Evolutionary conservation across 2,888 invertebrate genomes (phyloP).

Genomic region (Steinernema hermaphroditum): DNA sequence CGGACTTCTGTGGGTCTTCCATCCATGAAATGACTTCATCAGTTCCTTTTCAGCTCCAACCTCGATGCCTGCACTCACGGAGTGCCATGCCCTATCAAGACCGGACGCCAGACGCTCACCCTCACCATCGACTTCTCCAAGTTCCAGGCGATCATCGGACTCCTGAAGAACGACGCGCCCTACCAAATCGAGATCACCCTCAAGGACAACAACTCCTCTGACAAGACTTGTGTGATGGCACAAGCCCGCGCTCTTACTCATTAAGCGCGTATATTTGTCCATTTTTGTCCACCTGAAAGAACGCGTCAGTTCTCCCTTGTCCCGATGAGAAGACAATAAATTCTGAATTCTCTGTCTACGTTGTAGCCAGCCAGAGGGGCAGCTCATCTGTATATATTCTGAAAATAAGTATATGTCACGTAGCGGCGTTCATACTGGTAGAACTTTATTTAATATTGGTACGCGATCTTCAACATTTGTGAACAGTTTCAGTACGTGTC

Average conservation of each 20-base stretch:
- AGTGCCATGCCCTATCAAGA: slow-evolving; percentile 39
- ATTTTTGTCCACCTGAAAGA: background rate
- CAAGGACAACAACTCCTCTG: background rate
- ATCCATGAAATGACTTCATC: background rate
- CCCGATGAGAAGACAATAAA: slow-evolving; percentile 19
- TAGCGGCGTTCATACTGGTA: too few relatives aligned
- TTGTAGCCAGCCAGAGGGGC: too few relatives aligned
- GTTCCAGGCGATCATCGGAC: background rate
- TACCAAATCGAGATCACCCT: slow-evolving; percentile 18
- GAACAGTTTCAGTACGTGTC: too few relatives aligned
- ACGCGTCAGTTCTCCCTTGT: background rate
- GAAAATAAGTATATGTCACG: too few relatives aligned
- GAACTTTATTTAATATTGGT: too few relatives aligned
- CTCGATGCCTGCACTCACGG: slow-evolving; percentile 47
- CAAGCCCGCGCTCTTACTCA: slow-evolving; percentile 18
- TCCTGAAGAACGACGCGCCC: slow-evolving; percentile 14
- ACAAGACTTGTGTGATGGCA: slow-evolving; percentile 21
- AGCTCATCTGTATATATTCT: too few relatives aligned
- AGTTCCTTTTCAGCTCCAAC: slow-evolving; percentile 22
- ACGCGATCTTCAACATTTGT: too few relatives aligned
- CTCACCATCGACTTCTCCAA: slow-evolving; percentile 12
- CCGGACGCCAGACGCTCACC: slow-evolving; percentile 7
- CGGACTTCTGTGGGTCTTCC: slow-evolving; percentile 40
- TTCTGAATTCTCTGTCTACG: background rate
- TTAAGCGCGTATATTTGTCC: background rate